Conservation (phyloP, 2,113 vertebrate species). For the Nymphicus hollandicus region DNA sequence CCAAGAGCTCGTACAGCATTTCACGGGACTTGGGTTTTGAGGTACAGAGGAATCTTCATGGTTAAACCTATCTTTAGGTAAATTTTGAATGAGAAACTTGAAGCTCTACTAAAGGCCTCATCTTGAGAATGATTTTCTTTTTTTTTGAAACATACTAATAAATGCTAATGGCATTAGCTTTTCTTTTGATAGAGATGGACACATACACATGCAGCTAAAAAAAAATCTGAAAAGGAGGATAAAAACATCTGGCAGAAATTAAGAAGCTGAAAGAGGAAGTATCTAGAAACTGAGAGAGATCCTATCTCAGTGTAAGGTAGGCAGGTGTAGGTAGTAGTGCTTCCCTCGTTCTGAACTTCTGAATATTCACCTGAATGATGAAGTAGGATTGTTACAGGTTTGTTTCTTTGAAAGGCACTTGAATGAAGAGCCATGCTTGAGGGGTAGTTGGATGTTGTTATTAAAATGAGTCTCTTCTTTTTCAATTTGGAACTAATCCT, state of each 20-base stretch:
- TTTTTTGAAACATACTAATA: not conserved
- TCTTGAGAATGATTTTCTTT: not conserved
- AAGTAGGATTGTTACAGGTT: not conserved
- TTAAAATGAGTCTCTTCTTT: not conserved
- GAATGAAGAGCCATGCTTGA: not conserved
- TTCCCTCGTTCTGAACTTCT: not conserved
- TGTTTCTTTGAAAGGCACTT: not conserved
- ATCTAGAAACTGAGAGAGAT: not conserved
- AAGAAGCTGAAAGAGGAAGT: not conserved
- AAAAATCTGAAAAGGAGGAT: not conserved
- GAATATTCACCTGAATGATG: not conserved
- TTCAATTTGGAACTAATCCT: not conserved
- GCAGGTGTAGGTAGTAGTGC: not conserved
- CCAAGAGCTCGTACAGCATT: not conserved
- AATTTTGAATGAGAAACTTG: not conserved
- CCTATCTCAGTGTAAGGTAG: not conserved
- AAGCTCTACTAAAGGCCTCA: not conserved
- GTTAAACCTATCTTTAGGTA: not conserved
- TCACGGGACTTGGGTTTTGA: not conserved
- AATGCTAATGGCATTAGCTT: not conserved
- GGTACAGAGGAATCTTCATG: not conserved
- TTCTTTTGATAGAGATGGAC: not conserved
- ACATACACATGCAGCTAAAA: not conserved
- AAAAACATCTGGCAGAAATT: not conserved
- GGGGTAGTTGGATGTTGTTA: not conserved